A percentile compares a stretch with the other conserved stretches of the same genome.
Evolutionary conservation across 2,797 vertebrate species (phyloP).

Genomic region (Chiloscyllium punctatum): DNA sequence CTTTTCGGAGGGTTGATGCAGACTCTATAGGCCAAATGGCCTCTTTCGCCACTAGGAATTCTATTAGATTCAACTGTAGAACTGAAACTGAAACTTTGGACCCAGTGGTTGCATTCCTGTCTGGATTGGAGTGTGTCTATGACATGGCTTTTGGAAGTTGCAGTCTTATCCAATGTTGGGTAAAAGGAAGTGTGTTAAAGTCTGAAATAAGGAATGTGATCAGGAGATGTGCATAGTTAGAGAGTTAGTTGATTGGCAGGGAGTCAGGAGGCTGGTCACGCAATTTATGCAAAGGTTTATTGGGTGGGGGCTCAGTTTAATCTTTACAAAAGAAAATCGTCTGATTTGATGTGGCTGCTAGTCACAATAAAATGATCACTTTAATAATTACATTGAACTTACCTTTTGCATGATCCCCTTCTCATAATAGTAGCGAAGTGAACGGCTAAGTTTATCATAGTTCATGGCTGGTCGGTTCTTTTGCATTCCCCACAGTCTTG

Average conservation of each 20-base stretch:
- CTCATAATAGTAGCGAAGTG: slow-evolving; percentile 94
- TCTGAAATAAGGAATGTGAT: not conserved
- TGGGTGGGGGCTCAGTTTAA: not conserved
- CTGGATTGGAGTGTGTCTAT: not conserved
- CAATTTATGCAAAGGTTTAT: not conserved
- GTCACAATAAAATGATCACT: not conserved
- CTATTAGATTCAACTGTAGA: not conserved
- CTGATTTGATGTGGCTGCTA: not conserved
- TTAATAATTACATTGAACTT: slow-evolving; percentile 36
- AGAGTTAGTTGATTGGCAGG: not conserved
- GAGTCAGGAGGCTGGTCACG: not conserved
- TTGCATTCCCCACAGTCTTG: slow-evolving; percentile 97
- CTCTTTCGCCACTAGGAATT: too few relatives aligned
- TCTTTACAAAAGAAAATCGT: not conserved
- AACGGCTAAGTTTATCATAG: slow-evolving; percentile 95
- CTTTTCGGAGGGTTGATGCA: too few relatives aligned
- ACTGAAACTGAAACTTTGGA: not conserved
- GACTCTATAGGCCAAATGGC: too few relatives aligned
- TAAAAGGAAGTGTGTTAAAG: not conserved
- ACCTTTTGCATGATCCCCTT: slow-evolving; percentile 99
- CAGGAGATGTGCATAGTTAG: not conserved
- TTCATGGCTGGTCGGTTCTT: slow-evolving; percentile 99
- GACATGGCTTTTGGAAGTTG: not conserved
- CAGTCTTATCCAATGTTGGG: not conserved
- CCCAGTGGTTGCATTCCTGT: not conserved